Percentiles rank a stretch among this genome's conserved stretches.
phyloP scores from a whole-genome alignment of 2,113 vertebrate genomes.

The Sciurus niger region DNA sequence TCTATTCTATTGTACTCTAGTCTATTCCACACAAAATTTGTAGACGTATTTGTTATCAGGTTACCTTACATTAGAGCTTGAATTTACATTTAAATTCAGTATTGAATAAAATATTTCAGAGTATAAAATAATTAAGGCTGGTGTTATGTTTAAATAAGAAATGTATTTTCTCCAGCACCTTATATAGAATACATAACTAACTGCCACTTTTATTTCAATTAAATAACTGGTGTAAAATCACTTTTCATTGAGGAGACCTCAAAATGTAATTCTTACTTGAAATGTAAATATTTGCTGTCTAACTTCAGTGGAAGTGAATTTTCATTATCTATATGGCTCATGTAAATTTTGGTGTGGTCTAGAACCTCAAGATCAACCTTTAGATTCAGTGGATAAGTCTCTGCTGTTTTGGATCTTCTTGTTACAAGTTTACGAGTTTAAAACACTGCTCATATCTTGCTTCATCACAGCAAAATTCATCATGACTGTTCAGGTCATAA shows the following conservation, averaged over 20 bases:
- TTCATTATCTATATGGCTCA: background rate
- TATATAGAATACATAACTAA: background rate
- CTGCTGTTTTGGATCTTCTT: rapidly evolving
- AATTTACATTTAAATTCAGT: background rate
- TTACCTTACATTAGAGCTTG: background rate
- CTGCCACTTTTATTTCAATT: background rate
- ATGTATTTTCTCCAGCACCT: background rate
- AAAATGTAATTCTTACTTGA: constrained; percentile 6
- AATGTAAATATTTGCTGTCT: background rate
- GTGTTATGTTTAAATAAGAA: background rate
- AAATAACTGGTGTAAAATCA: background rate
- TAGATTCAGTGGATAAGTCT: background rate
- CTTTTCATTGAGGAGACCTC: background rate
- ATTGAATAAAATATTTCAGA: background rate
- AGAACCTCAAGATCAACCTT: background rate
- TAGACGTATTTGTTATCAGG: background rate
- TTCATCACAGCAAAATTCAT: background rate
- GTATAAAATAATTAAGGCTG: background rate
- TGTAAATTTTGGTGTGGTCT: background rate
- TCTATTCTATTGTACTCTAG: too few species aligned
- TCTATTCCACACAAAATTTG: background rate
- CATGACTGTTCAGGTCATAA: background rate
- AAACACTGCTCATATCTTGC: too few species aligned
- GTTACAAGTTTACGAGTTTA: background rate
- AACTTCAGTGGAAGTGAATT: background rate